These are phyloP conservation scores for Anodontia alba DNA, from an alignment of 2,888 invertebrate species.

Conservation along the genomic window DNA sequence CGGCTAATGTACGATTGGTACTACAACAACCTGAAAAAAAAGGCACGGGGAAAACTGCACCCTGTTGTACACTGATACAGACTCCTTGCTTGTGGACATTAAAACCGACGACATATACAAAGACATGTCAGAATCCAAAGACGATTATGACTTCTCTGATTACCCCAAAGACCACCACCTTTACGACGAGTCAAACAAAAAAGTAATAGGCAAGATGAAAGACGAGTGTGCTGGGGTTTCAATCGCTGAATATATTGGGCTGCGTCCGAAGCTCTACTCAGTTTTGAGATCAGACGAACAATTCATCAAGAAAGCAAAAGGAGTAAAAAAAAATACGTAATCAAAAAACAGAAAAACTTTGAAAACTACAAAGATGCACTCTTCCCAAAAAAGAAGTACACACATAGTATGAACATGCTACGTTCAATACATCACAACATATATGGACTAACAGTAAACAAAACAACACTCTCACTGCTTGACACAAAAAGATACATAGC, in stretches of 20 bases:
- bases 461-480: constrained; percentile 56
- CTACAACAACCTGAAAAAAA: constrained; percentile 79
- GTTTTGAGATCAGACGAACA: constrained; percentile 25
- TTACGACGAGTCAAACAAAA: constrained; percentile 20
- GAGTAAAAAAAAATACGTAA: constrained; percentile 46
- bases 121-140: too few species aligned
- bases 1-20: neutral
- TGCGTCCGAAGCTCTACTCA: constrained; percentile 50
- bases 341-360: constrained; percentile 39
- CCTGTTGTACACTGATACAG: too few species aligned
- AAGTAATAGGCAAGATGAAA: constrained; percentile 23
- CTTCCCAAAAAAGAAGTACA: constrained; percentile 49
- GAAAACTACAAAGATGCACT: constrained; percentile 50
- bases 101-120: too few species aligned
- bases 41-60: constrained; percentile 66
- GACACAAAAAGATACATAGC: constrained; percentile 34
- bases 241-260: constrained; percentile 46
- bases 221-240: constrained; percentile 33
- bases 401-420: constrained; percentile 55
- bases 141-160: too few species aligned
- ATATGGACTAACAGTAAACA: constrained; percentile 54
- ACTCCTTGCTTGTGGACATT: too few species aligned
- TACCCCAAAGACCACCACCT: neutral
- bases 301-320: constrained; percentile 39
- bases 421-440: constrained; percentile 52